Base-by-base conservation (phyloP, 2,113 vertebrate species). In the Budorcas taxicolor region DNA sequence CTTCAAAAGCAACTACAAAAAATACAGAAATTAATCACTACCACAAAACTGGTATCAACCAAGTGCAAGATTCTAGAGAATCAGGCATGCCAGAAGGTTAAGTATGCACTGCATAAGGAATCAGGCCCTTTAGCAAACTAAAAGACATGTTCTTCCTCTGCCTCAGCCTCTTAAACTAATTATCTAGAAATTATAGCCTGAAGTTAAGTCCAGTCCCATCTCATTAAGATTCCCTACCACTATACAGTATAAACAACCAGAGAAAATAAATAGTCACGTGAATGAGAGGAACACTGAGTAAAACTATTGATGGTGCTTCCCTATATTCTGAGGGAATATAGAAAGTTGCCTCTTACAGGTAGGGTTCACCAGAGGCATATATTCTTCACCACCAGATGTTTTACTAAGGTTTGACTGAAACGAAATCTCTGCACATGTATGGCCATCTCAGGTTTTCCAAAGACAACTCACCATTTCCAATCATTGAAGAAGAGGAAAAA, bases 111-210 rank as follows among this genome's bases (percentile, higher is more conserved):
- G 45, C 71, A 52, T 82, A 92, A 95, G 31, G n/a, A 85, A 86
- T 60, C 16, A 80, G 50, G 23, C 60, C 80, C 80, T 78, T 89
- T 58, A 95, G 53, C 91, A 96, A 97, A 97, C 81, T 87, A 21
- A 7, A 78, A 95, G 81, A 50, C 57, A 83, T 78, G n/a, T 33
- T 74, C 64, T 94, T 97, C 45, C 62, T 50, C 53, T 95, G 55
- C 29, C 9, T 91, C 62, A 33, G 33, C 27, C 67, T 94, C 90
- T 95, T 96, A 82, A 23, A 98, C 71, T 57, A 97, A 97, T 92
- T 97, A 97, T 67, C 87, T 95, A 95, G 91, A 97, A 98, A 96
- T 97, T 97, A 93, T 33, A 91, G 53, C 87, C 85, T 85, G 21
- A 6, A 0, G n/a, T 95, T 88, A 96, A 50, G 96, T 25, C 9